Evolutionary conservation across 2,888 invertebrate species (phyloP).

Genomic region (Siphonodentalium dalli): DNA sequence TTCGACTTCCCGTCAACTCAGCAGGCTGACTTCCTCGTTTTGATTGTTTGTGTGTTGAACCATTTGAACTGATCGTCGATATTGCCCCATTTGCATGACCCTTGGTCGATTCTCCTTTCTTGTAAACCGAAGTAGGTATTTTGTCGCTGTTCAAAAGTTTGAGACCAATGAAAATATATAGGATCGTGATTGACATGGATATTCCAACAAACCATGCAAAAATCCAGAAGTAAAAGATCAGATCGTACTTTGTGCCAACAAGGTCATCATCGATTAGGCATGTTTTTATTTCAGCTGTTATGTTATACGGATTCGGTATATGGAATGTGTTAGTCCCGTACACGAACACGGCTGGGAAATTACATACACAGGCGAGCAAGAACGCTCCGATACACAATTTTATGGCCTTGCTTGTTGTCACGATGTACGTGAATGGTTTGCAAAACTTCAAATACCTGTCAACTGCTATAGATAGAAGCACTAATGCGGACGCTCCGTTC

Average conservation of each 20-base stretch:
- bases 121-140: no score
- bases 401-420: constrained; percentile 35
- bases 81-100: no score
- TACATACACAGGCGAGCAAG: constrained; percentile 6
- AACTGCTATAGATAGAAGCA: constrained; percentile 38
- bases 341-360: constrained; percentile 40
- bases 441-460: constrained; percentile 45
- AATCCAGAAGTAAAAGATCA: constrained; percentile 15
- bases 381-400: constrained; percentile 33
- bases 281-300: constrained; percentile 1
- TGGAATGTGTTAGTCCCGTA: constrained; percentile 34
- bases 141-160: constrained; percentile 2
- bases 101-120: no score
- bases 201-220: constrained; percentile 6
- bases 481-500: constrained; percentile 38
- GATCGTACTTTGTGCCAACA: constrained; percentile 8
- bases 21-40: no score
- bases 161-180: constrained; percentile 14
- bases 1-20: no score
- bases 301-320: background rate
- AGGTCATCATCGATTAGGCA: constrained; percentile 13
- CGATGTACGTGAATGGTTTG: constrained; percentile 31
- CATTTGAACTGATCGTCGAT: no score
- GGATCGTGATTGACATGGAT: constrained; percentile 7
- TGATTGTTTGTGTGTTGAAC: no score